Base-by-base conservation (phyloP, 2,888 invertebrate genomes). In the Amphipoea lucens region DNA sequence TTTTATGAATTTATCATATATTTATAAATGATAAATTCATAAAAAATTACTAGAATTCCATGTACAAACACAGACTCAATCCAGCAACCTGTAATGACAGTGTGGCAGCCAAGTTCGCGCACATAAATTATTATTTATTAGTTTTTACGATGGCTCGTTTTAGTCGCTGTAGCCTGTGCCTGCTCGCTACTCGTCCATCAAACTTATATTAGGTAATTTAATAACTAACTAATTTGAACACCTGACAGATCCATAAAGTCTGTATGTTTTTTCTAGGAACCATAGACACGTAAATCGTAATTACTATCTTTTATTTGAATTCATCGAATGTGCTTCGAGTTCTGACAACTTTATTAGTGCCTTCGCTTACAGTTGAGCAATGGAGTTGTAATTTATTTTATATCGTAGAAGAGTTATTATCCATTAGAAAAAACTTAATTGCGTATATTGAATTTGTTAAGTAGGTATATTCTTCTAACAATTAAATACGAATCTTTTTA, bases 311-410 rank as follows among this genome's bases (percentile, higher is more conserved):
- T 68, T 79, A 84, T 89, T 86, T 79, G 68, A 57, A 76, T 88
- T 68, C 77, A 72, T 78, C 74, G 74, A 78, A 81, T 63, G 29
- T 74, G 74, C 57, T 66, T 77, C 73, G 42, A 11, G n/a, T 78
- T 84, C 72, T 76, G 89, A 88, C 88, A 88, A 86, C 76, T 77
- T 86, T 75, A 82, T 86, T 88, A 75, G 29, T 77, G 78, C 67
- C 67, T 70, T 23, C 12, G 45, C 29, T 40, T 67, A 7, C 12
- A 5, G 73, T 45, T 76, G 65, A 40, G 63, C 48, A 40, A 66
- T 74, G 20, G n/a, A 73, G 0, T 20, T 73, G 29, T 77, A 75
- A 87, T 85, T 87, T 85, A 69, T 75, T 66, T 60, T 40, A 65
- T 23, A 72, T 72, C 57, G 17, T 7, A 54, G 62, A 60, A 14